Evolutionary conservation across 2,113 vertebrate genomes (phyloP).

Genomic region (Fregata magnificens): DNA sequence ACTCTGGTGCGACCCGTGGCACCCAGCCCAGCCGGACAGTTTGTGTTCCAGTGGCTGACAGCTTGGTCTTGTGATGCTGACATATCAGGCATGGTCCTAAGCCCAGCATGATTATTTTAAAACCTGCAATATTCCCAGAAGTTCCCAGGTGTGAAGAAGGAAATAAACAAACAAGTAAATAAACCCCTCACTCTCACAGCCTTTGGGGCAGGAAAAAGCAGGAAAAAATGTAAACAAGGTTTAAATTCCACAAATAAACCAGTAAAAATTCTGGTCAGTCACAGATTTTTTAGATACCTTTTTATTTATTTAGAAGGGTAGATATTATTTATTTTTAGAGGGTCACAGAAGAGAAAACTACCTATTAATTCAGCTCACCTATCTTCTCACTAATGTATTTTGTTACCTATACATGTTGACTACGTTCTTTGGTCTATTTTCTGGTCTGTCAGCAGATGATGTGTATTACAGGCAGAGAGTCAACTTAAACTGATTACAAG

Average conservation of each 20-base stretch:
- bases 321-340: not conserved
- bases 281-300: not conserved
- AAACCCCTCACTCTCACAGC: not conserved
- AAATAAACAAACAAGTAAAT: not conserved
- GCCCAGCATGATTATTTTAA: not conserved
- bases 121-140: not conserved
- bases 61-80: not conserved
- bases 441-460: not conserved
- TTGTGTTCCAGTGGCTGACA: not conserved
- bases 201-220: not conserved
- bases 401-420: not conserved
- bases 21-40: not conserved
- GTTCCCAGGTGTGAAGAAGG: not conserved
- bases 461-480: not conserved
- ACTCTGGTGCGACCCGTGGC: rapidly evolving
- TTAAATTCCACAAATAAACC: not conserved
- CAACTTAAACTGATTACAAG: not conserved
- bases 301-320: not conserved
- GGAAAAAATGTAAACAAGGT: not conserved
- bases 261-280: not conserved
- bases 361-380: not conserved
- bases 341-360: not conserved
- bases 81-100: not conserved
- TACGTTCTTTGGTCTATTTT: not conserved
- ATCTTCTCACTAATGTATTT: not conserved